phyloP scores from a whole-genome alignment of 2,888 invertebrate species.

The Cryptus viduatorius region DNA sequence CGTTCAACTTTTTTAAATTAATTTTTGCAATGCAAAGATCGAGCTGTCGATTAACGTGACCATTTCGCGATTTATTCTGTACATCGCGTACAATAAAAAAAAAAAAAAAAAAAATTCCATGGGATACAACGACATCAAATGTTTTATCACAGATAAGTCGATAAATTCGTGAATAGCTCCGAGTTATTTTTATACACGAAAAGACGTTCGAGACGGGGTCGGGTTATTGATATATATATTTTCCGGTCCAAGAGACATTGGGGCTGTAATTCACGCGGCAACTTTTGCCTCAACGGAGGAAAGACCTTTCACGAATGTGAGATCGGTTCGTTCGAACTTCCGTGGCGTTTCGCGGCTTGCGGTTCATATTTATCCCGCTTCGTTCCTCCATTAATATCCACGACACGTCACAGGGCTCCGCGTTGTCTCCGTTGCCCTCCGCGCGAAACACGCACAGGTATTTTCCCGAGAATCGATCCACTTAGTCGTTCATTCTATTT shows the following conservation, averaged over 20 bases:
- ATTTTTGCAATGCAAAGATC: background rate
- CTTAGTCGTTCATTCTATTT: slow-evolving; percentile 16
- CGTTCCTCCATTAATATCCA: slow-evolving; percentile 3
- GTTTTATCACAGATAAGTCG: background rate
- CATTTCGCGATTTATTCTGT: slow-evolving; percentile 4
- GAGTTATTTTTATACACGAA: background rate
- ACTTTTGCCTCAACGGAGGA: background rate
- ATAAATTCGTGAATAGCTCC: background rate
- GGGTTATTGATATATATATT: background rate
- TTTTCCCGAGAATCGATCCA: slow-evolving; percentile 26
- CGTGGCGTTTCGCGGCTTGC: background rate
- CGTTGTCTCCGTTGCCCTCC: background rate
- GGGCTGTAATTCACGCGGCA: background rate
- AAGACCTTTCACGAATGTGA: slow-evolving; percentile 8
- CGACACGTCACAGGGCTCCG: background rate
- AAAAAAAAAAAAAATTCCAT: too few relatives aligned
- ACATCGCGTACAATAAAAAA: background rate
- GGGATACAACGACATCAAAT: background rate
- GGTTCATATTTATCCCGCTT: background rate
- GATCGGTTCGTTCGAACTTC: background rate
- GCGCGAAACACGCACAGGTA: background rate
- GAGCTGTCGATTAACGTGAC: background rate
- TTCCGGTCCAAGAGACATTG: background rate
- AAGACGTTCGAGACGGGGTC: background rate
- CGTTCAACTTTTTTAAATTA: background rate